Percentiles rank a stretch among this genome's conserved stretches.
phyloP scores from a whole-genome alignment of 2,113 vertebrate species.

The Bombycilla garrulus region DNA sequence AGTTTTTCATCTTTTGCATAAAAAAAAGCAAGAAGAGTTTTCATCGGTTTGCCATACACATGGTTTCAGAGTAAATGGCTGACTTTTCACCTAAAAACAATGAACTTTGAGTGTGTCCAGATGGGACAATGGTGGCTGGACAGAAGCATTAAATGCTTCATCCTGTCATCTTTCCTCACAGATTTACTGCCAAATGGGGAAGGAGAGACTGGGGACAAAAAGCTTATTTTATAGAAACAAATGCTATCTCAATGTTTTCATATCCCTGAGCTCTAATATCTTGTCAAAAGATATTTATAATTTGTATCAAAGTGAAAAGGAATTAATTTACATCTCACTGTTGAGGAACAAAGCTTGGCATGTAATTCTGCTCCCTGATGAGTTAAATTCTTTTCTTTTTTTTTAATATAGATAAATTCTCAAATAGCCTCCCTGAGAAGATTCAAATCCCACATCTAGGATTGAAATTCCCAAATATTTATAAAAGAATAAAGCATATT shows the following conservation, averaged over 20 bases:
- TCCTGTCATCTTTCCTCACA: neutral
- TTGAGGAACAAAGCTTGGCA: neutral
- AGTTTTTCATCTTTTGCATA: neutral
- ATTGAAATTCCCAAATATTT: neutral
- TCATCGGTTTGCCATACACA: neutral
- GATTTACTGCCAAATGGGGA: neutral
- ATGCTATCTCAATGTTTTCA: neutral
- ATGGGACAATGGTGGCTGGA: neutral
- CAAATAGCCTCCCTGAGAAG: neutral
- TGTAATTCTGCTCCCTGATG: neutral
- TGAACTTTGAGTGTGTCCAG: neutral
- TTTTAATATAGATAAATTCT: neutral
- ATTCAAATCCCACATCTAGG: neutral
- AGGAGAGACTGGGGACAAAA: accelerated
- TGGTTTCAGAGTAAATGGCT: neutral
- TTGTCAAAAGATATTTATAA: neutral
- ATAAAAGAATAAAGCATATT: neutral
- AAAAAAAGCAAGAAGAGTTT: neutral
- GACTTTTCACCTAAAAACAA: neutral
- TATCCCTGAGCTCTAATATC: neutral
- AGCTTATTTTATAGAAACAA: neutral
- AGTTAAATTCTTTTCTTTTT: neutral
- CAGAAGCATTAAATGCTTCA: neutral
- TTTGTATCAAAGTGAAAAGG: neutral
- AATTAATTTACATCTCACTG: neutral